These are phyloP conservation scores for Drosophila melanogaster DNA, from an alignment of 1,140 invertebrate genomes.

Conservation along the genomic window DNA sequence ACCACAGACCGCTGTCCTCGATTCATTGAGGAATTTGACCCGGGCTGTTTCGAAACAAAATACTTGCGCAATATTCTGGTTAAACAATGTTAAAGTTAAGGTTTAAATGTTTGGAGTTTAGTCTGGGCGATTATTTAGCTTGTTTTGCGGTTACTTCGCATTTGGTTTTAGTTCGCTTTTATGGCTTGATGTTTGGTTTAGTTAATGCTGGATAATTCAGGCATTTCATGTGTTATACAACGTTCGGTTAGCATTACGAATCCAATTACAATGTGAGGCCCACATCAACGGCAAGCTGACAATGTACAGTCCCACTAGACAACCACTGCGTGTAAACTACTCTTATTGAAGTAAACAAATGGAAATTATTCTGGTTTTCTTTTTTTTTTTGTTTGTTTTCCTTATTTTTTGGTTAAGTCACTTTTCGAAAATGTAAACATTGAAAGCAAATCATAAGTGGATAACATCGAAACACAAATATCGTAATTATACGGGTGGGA, in stretches of 20 bases:
- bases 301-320: constrained; percentile 86
- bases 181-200: constrained; percentile 39
- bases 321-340: constrained; percentile 85
- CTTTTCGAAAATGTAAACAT: constrained; percentile 67
- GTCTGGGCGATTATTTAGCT: constrained; percentile 70
- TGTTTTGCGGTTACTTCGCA: constrained; percentile 53
- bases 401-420: constrained; percentile 47
- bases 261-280: constrained; percentile 86
- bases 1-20: constrained; percentile 38
- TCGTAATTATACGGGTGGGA: constrained; percentile 33
- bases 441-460: constrained; percentile 76
- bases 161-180: constrained; percentile 64
- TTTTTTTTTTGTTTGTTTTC: constrained; percentile 36
- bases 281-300: constrained; percentile 88
- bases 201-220: constrained; percentile 41
- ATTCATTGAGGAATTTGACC: constrained; percentile 14
- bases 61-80: constrained; percentile 84
- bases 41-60: constrained; percentile 74
- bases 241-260: constrained; percentile 82
- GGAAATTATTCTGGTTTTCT: constrained; percentile 42
- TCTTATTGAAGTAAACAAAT: constrained; percentile 85
- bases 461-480: constrained; percentile 72
- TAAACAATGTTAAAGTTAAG: constrained; percentile 65
- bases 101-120: constrained; percentile 64
- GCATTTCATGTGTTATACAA: constrained; percentile 58